Conservation (phyloP, 2,113 vertebrate species). For the Rostratula benghalensis region DNA sequence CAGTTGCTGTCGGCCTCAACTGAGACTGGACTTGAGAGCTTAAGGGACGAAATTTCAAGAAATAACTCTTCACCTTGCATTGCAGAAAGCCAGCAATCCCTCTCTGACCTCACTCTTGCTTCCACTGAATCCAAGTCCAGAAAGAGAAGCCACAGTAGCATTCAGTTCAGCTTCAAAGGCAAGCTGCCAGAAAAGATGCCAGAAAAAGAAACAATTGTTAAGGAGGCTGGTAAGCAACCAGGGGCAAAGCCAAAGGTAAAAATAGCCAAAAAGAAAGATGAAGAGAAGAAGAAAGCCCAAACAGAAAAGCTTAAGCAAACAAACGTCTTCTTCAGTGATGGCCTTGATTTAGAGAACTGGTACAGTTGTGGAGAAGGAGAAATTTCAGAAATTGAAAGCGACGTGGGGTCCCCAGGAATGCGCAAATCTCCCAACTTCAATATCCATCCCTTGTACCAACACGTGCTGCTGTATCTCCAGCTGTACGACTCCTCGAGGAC, state of each 20-base stretch:
- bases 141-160: conserved; percentile 92
- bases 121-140: conserved; percentile 80
- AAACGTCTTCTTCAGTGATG: conserved; percentile 94
- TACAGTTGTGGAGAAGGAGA: conserved; percentile 98
- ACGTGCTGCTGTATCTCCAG: conserved; percentile 96
- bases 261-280: conserved; percentile 89
- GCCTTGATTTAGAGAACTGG: conserved; percentile 97
- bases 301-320: conserved; percentile 86
- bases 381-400: conserved; percentile 97
- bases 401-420: conserved; percentile 88
- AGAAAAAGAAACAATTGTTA: conserved; percentile 87
- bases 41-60: conserved; percentile 87
- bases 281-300: conserved; percentile 87
- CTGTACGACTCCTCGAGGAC: conserved; percentile 94
- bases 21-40: conserved; percentile 76
- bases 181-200: conserved; percentile 87
- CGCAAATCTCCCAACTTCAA: conserved; percentile 85
- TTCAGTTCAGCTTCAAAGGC: conserved; percentile 93
- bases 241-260: conserved; percentile 96
- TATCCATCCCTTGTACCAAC: conserved; percentile 96
- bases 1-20: conserved; percentile 70
- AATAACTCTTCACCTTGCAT: conserved; percentile 95
- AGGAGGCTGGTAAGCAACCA: conserved; percentile 81
- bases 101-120: conserved; percentile 73
- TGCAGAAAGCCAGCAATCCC: conserved; percentile 78